Evolutionary conservation across 2,888 invertebrate species (phyloP).

Genomic region (Octonoba sinensis): DNA sequence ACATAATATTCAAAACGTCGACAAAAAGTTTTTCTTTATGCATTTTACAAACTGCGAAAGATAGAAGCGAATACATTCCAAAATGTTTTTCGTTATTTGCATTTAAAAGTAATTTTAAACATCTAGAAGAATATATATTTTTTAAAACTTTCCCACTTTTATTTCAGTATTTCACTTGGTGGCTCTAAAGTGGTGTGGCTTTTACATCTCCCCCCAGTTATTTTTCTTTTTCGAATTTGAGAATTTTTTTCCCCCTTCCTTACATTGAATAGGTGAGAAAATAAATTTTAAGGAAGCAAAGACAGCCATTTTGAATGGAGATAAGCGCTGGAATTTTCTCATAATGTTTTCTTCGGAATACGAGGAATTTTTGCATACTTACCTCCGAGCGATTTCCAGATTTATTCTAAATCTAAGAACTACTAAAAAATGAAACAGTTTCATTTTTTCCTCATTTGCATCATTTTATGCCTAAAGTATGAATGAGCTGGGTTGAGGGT

Average conservation of each 20-base stretch:
- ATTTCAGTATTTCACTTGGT: not conserved
- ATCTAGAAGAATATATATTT: not conserved
- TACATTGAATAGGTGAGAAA: not conserved
- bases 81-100: conserved; percentile 22
- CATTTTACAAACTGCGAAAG: not conserved
- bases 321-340: too few relatives aligned
- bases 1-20: too few relatives aligned
- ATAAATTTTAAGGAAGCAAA: too few relatives aligned
- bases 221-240: not conserved
- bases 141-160: not conserved
- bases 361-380: too few relatives aligned
- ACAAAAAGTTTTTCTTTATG: conserved; percentile 1
- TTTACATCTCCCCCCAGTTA: not conserved
- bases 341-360: too few relatives aligned
- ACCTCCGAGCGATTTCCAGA: too few relatives aligned
- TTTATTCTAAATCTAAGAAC: too few relatives aligned
- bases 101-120: conserved; percentile 25
- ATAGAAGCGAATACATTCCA: not conserved
- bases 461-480: too few relatives aligned
- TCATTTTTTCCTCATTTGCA: too few relatives aligned
- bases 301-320: too few relatives aligned
- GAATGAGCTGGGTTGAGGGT: too few relatives aligned
- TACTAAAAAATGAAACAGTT: too few relatives aligned
- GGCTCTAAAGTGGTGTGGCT: conserved; percentile 7
- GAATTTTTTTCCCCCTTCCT: not conserved